Base-by-base conservation (phyloP, 2,888 invertebrate genomes). In the Heliconius aoede region DNA sequence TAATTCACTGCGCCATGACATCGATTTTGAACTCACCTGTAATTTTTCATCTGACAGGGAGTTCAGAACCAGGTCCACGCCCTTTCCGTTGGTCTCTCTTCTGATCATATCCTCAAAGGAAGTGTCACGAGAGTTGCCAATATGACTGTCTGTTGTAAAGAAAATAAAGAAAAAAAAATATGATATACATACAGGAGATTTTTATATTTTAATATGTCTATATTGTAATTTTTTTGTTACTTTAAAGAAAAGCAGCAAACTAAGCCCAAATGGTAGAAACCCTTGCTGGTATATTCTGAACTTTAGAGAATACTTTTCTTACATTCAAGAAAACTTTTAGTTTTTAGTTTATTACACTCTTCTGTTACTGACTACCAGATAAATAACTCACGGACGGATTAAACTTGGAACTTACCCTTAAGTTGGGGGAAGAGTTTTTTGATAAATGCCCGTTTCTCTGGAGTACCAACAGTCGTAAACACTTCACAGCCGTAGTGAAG, bases 11-110 rank as follows among this genome's bases (percentile, higher is more conserved):
- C 15, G 18, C 46, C 46, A 46, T 18, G 18, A 4, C 18, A 11
- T 55, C 9, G 55, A n/a, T n/a, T 55, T 55, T 18, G 60, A 26
- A 13, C 24, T 18, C 84, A 94, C 97, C 84, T 96, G 95, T 0
- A 99, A 95, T 89, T 99, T 99, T 67, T 99, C 99, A 85, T 98
- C 99, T 0, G 99, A 96, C 64, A 99, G 91, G 0, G 98, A 99
- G 89, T 99, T 99, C 11, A 98, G 91, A 21, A 99, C 97, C 73
- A 99, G 92, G 86, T 99, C 98, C 0, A 99, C 99, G 58, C 99
- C 99, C 82, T 95, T 95, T 18, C 99, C 99, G 11, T 96, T 95
- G 0, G 99, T 99, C 84, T 96, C 95, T 68, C 94, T 95, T 83
- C 97, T 95, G 74, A 99, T 95, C 95, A 98, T 96, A 81, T 96